These are phyloP conservation scores for Larimichthys polyactis DNA, from an alignment of 2,113 vertebrate genomes.

Conservation along the genomic window DNA sequence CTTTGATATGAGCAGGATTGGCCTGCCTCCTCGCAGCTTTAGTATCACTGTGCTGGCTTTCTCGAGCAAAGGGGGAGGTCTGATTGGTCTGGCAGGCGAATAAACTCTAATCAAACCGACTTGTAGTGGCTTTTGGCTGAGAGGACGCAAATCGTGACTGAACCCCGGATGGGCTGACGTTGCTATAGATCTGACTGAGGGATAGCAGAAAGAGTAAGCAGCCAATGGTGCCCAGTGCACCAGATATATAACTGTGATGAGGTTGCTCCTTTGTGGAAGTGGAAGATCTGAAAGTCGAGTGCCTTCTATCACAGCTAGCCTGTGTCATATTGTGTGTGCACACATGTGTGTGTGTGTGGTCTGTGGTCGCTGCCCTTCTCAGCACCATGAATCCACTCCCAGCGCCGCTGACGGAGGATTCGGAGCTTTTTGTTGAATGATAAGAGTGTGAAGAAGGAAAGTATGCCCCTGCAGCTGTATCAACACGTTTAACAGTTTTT, in stretches of 20 bases:
- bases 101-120: slow-evolving; percentile 45
- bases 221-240: background rate
- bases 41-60: slow-evolving; percentile 32
- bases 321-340: slow-evolving; percentile 9
- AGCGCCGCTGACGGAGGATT: slow-evolving; percentile 43
- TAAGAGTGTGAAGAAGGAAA: slow-evolving; percentile 58
- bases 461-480: slow-evolving; percentile 66
- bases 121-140: slow-evolving; percentile 30
- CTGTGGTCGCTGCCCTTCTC: slow-evolving; percentile 36
- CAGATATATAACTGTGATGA: background rate
- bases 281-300: background rate
- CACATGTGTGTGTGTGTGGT: slow-evolving; percentile 30
- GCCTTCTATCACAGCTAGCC: slow-evolving; percentile 2
- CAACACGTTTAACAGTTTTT: slow-evolving; percentile 61
- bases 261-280: slow-evolving; percentile 13
- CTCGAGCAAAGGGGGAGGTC: slow-evolving; percentile 18
- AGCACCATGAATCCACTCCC: slow-evolving; percentile 13
- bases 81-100: slow-evolving; percentile 32
- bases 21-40: slow-evolving; percentile 30
- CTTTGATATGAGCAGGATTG: slow-evolving; percentile 48
- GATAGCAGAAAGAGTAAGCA: background rate
- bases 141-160: slow-evolving; percentile 9
- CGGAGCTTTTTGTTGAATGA: slow-evolving; percentile 57
- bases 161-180: background rate
- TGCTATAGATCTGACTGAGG: slow-evolving; percentile 5